Base-by-base conservation (phyloP, 53 echinoderm and acorn worm genomes). In the Crossaster papposus region DNA sequence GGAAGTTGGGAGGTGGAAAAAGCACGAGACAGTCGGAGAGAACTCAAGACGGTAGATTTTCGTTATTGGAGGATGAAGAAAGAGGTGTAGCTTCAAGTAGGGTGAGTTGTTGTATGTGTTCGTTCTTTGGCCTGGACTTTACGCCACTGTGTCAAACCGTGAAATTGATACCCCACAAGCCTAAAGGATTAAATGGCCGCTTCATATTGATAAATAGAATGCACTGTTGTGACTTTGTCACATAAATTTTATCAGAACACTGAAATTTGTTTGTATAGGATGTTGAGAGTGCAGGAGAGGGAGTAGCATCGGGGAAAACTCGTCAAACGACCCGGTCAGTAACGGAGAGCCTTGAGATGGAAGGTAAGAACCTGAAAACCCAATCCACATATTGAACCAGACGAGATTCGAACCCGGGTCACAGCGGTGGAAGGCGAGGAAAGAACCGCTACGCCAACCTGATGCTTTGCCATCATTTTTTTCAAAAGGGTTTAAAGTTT, bases 21-120 rank as follows among this genome's bases (percentile, higher is more conserved):
- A 73, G 74, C n/a, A 74, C 74, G n/a, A 84, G 81, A 77, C 64
- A 81, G 32, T 90, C 83, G 2, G 38, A 84, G 62, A 86, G 87
- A 51, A 65, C 88, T 23, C 79, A 30, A 54, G 70, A 87, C 22
- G 85, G 83, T 63, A 18, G 35, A 34, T 31, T 15, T n/a, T n/a
- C n/a, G 15, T 22, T 23, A 24, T 77, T 26, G 65, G 83, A 65
- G n/a, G 72, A 51, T 26, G 54, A 17, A 31, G 70, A 24, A 70
- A 70, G 70, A 14, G 51, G 83, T 70, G 13, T 30, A 83, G 70
- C 44, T 29, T 34, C 44, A 14, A 13, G 44, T 44, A 38, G 81
- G 64, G 81, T 81, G 53, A 81, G 81, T 62, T 34, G 53, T 58
- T 58, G 53, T 52, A 18, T 58, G 58, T 58, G 58, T 58, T 58